These are phyloP conservation scores for Porites evermanni DNA, from an alignment of 92 coral and sea anemone genomes.

Conservation along the genomic window DNA sequence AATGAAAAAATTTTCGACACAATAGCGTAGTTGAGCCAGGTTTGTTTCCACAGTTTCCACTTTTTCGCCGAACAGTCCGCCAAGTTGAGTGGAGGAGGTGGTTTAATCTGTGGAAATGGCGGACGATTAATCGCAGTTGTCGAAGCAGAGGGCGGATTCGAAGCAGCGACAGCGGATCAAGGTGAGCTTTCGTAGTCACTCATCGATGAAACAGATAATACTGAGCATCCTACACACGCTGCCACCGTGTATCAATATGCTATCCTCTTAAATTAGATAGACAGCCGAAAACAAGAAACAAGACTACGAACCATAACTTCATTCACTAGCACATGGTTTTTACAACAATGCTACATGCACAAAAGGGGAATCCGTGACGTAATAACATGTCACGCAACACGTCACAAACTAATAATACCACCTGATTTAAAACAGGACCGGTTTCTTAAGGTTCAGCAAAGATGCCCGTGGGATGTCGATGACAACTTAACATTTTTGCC, in stretches of 20 bases:
- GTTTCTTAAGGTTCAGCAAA: too few species aligned
- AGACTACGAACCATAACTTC: not conserved
- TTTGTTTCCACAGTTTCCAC: slow-evolving; percentile 54
- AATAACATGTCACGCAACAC: too few species aligned
- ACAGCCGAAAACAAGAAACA: not conserved
- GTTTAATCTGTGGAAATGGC: slow-evolving; percentile 44
- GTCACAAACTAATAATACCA: too few species aligned
- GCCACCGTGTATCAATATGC: not conserved
- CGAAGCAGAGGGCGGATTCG: not conserved
- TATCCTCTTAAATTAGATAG: not conserved
- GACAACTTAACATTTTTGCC: too few species aligned
- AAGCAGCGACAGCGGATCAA: not conserved
- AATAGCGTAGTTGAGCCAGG: slow-evolving; percentile 36
- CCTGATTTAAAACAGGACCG: too few species aligned
- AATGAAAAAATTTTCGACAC: slow-evolving; percentile 13
- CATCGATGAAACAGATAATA: not conserved
- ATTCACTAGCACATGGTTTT: too few species aligned
- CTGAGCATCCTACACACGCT: not conserved
- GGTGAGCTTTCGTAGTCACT: not conserved
- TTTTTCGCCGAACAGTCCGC: slow-evolving; percentile 36
- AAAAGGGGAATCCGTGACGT: too few species aligned
- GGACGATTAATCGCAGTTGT: not conserved
- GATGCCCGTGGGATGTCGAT: too few species aligned
- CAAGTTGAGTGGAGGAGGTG: slow-evolving; percentile 26
- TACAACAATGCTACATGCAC: too few species aligned